These are phyloP conservation scores for Pionites leucogaster DNA, from an alignment of 2,113 vertebrate genomes.

Conservation along the genomic window DNA sequence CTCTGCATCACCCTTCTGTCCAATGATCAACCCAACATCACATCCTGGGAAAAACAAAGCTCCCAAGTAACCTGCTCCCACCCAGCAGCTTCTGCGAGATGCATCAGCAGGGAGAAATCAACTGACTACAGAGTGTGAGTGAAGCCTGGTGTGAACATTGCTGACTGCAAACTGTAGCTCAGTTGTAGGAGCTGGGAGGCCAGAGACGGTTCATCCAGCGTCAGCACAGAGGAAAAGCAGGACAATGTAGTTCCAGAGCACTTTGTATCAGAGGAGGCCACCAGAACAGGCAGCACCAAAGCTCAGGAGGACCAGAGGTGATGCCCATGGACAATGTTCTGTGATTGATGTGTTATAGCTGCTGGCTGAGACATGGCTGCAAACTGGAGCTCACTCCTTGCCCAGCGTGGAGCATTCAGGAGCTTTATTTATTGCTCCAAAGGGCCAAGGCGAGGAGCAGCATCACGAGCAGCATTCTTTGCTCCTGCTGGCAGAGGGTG, in stretches of 20 bases:
- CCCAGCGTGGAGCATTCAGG: accelerated
- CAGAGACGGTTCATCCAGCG: not conserved
- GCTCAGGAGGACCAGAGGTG: not conserved
- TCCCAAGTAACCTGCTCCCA: not conserved
- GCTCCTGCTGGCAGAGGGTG: not conserved
- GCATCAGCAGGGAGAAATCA: not conserved
- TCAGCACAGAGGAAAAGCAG: not conserved
- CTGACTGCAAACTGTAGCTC: not conserved
- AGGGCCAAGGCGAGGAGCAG: not conserved
- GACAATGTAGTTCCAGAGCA: not conserved
- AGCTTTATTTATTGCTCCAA: not conserved
- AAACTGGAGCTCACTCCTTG: not conserved
- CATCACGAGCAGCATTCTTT: not conserved
- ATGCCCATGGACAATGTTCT: not conserved
- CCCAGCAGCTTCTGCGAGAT: not conserved
- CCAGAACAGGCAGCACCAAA: not conserved
- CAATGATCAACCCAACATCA: not conserved
- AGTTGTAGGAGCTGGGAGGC: not conserved
- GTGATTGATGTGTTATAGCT: accelerated
- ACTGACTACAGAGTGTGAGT: accelerated
- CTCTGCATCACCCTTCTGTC: not conserved
- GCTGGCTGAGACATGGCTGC: not conserved
- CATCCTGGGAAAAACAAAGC: not conserved
- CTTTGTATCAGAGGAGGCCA: not conserved
- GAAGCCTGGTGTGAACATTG: not conserved